These are phyloP conservation scores for Pantelozetes paolii DNA, from an alignment of 2,888 invertebrate species.

Conservation along the genomic window DNA sequence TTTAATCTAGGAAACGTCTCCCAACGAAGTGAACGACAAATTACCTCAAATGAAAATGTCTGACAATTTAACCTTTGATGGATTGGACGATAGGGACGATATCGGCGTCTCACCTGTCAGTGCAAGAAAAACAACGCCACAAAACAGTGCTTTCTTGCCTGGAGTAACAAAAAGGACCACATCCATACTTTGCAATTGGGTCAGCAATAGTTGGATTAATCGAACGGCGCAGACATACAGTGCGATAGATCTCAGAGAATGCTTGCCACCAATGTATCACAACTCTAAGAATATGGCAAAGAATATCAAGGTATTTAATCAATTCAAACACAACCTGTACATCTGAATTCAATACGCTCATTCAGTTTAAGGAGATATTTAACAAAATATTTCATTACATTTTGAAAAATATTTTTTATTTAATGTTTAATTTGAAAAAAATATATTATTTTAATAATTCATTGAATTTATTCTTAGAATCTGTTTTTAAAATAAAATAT, in stretches of 20 bases:
- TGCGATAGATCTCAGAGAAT: slow-evolving; percentile 56
- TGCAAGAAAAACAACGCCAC: slow-evolving; percentile 27
- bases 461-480: no score
- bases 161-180: slow-evolving; percentile 28
- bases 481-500: no score
- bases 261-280: slow-evolving; percentile 60
- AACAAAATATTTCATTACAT: no score
- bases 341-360: slow-evolving; percentile 20
- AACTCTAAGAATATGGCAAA: slow-evolving; percentile 59
- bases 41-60: slow-evolving; percentile 33
- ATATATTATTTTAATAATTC: no score
- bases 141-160: slow-evolving; percentile 19
- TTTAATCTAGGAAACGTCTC: slow-evolving; percentile 35
- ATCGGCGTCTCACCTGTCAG: slow-evolving; percentile 21
- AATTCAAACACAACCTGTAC: neutral
- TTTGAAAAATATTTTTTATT: no score
- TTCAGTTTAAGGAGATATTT: no score
- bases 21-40: slow-evolving; percentile 18
- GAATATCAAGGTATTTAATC: slow-evolving; percentile 58
- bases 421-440: no score
- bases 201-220: slow-evolving; percentile 50
- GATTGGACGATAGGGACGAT: slow-evolving; percentile 29
- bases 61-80: slow-evolving; percentile 13
- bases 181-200: slow-evolving; percentile 32
- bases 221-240: slow-evolving; percentile 39